Evolutionary conservation across 2,113 vertebrate genomes (phyloP).

Genomic region (Atractosteus spatula): DNA sequence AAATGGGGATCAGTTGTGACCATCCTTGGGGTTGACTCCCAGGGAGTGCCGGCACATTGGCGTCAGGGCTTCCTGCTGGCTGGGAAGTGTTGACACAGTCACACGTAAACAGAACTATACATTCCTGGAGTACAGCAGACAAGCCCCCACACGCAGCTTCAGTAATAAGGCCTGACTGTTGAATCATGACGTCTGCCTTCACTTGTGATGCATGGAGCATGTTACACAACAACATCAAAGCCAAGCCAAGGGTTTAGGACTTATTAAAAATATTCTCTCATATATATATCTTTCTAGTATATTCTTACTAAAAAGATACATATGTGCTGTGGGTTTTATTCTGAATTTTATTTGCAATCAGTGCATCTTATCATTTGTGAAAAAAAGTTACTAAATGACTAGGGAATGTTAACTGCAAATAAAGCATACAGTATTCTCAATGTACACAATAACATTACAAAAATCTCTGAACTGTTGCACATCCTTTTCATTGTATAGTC

Average conservation of each 20-base stretch:
- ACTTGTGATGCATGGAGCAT: slow-evolving; percentile 5
- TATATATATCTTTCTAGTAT: slow-evolving; percentile 39
- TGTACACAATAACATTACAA: slow-evolving; percentile 56
- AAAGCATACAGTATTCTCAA: slow-evolving; percentile 50
- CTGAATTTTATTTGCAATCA: slow-evolving; percentile 52
- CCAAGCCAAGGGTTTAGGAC: slow-evolving; percentile 34
- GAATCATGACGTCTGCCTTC: background rate
- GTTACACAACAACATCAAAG: slow-evolving; percentile 27
- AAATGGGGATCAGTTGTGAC: slow-evolving; percentile 43
- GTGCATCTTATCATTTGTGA: slow-evolving; percentile 47
- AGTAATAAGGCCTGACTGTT: no score
- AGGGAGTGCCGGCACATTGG: slow-evolving; percentile 64
- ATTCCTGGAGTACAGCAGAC: slow-evolving; percentile 5
- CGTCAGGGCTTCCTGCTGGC: slow-evolving; percentile 83
- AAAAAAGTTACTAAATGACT: slow-evolving; percentile 44
- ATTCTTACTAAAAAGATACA: slow-evolving; percentile 36
- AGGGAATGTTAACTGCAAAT: slow-evolving; percentile 46
- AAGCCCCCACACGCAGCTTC: background rate
- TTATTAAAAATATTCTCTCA: slow-evolving; percentile 8
- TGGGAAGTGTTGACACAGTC: slow-evolving; percentile 69
- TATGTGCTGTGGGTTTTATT: slow-evolving; percentile 69
- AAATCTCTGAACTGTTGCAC: slow-evolving; percentile 75
- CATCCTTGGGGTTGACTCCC: slow-evolving; percentile 65
- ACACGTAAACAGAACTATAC: slow-evolving; percentile 43
- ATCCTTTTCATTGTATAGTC: slow-evolving; percentile 80